Base-by-base conservation (phyloP, 2,113 vertebrate genomes). In the Chloropsis cyanopogon region DNA sequence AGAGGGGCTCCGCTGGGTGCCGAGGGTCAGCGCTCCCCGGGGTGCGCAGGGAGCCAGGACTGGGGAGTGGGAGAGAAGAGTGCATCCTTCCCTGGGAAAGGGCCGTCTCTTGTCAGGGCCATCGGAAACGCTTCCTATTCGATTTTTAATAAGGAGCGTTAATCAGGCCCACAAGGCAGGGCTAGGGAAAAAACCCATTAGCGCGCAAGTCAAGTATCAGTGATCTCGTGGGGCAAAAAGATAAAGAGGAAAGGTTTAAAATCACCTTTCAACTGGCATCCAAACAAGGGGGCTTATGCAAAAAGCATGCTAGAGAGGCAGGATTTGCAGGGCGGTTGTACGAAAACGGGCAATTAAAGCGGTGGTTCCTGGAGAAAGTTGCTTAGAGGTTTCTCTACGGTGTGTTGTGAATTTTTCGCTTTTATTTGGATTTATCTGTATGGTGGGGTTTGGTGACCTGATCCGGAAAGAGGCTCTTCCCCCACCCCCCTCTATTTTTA, bases 281-380 rank as follows among this genome's bases (percentile, higher is more conserved):
- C 70, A 46, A 37, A 44, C 2, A 12, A 75, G 49, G 16, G 18
- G 33, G 28, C 1, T 76, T 29, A 29, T 52, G 75, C 6, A 11
- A 72, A 75, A 78, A 63, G 49, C 31, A 15, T 5, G 8, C 8
- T 31, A 14, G 12, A 26, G 46, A 69, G 46, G 29, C 28, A 61
- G 39, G 33, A 33, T 87, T 84, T 63, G 53, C 53, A 52, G 21
- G 28, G 47, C 2, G 6, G 15, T 57, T 44, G 42, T 16, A 70
- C 0, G 21, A 77, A 89, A 82, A 86, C 16, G 60, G 63, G 73
- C 41, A 76, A 8, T 70, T 90, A 37, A 56, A 95, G 92, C 80
- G 35, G 69, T 65, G 84, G 66, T 31, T 95, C 29, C 35, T 29
- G 42, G 64, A 85, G 76, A 97, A 98, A 98, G 97, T 98, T 98